Conservation (phyloP, 1,140 invertebrate species). For the Drosophila orosa region DNA sequence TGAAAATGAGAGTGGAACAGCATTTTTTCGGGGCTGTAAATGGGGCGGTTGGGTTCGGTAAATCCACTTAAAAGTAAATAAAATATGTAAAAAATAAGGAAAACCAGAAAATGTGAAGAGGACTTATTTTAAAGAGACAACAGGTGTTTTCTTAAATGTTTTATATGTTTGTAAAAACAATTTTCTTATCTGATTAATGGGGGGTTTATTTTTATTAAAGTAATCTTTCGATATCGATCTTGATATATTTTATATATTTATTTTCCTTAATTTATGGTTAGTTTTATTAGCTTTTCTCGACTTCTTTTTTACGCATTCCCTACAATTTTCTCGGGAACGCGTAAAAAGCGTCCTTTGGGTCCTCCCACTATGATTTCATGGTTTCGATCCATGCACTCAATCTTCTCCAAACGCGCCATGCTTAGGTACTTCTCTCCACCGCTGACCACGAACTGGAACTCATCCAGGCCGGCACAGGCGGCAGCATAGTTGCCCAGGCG, state of each 20-base stretch:
- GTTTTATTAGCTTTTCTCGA: not conserved
- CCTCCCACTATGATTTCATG: conserved; percentile 20
- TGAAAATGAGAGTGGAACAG: conserved; percentile 49
- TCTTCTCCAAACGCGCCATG: conserved; percentile 16
- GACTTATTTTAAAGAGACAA: not conserved
- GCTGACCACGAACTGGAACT: conserved; percentile 50
- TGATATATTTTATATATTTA: not conserved
- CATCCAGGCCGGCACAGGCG: conserved; percentile 37
- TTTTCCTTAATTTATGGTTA: too few relatives aligned
- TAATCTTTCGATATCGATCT: too few relatives aligned
- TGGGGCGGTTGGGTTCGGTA: not conserved
- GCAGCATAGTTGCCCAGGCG: conserved; percentile 23
- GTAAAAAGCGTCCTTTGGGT: conserved; percentile 1
- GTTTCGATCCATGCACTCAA: conserved; percentile 18
- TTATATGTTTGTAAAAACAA: too few relatives aligned
- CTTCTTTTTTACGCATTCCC: not conserved
- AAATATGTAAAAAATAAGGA: conserved; percentile 5
- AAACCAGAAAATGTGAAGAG: not conserved
- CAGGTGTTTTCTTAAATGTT: conserved; percentile 7
- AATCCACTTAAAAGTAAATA: conserved; percentile 41
- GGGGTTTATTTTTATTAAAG: not conserved
- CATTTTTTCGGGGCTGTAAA: not conserved
- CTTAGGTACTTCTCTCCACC: not conserved
- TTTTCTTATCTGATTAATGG: not conserved
- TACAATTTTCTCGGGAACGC: not conserved